These are phyloP conservation scores for Myrmophylax atrothorax DNA, from an alignment of 2,113 vertebrate species.

Conservation along the genomic window DNA sequence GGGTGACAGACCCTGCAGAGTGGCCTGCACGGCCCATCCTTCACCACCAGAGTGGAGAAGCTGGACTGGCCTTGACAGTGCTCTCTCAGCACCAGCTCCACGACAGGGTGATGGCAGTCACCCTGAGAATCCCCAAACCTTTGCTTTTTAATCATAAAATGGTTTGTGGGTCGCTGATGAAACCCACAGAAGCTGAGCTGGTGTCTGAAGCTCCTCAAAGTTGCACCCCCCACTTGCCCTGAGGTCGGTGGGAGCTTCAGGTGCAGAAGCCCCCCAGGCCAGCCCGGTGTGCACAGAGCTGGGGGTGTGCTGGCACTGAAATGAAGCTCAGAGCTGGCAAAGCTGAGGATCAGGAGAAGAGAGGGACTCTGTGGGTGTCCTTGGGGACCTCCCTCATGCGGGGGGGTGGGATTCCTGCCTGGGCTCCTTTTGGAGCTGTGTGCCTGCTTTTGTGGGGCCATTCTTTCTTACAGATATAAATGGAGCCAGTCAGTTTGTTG, in stretches of 20 bases:
- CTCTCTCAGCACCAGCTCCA: background rate
- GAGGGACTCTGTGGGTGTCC: background rate
- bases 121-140: background rate
- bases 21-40: background rate
- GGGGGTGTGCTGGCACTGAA: background rate
- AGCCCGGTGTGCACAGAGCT: background rate
- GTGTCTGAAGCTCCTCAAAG: background rate
- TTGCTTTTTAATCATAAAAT: background rate
- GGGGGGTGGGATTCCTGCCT: background rate
- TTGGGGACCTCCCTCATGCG: background rate
- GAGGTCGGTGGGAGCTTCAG: background rate
- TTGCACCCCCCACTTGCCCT: fast-evolving
- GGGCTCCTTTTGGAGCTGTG: fast-evolving
- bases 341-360: background rate
- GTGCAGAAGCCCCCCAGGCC: no score
- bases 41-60: background rate
- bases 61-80: background rate
- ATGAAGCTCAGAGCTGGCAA: background rate
- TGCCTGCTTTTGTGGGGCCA: background rate
- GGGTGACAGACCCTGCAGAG: background rate
- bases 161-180: background rate
- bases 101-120: background rate
- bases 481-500: background rate
- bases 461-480: background rate
- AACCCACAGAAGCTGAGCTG: background rate